Conservation (phyloP, 2,113 vertebrate species). For the Alligator mississippiensis region DNA sequence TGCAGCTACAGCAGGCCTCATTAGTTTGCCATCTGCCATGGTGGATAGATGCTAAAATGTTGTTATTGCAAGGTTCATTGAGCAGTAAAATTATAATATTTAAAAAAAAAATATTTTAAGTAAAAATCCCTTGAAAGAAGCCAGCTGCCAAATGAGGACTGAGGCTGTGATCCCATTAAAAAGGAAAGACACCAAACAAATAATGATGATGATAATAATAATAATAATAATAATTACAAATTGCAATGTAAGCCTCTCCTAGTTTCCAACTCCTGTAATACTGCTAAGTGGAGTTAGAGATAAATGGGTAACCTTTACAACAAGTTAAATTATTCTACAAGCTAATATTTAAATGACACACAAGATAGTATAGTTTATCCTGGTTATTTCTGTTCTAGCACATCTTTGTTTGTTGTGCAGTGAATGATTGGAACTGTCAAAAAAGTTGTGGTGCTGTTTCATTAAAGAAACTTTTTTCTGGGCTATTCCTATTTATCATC, state of each 20-base stretch:
- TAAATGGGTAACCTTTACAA: constrained; percentile 48
- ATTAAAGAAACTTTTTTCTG: constrained; percentile 44
- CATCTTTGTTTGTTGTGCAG: constrained; percentile 25
- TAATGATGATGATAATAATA: background rate
- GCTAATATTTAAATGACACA: constrained; percentile 47
- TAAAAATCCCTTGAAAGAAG: constrained; percentile 68
- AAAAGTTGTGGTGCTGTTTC: constrained; percentile 22
- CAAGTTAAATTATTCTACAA: constrained; percentile 19
- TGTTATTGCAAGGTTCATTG: constrained; percentile 86
- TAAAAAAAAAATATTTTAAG: constrained; percentile 71
- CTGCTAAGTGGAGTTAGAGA: background rate
- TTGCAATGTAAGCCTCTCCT: background rate
- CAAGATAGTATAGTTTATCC: constrained; percentile 34
- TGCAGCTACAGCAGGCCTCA: constrained; percentile 82
- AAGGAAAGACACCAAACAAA: constrained; percentile 36
- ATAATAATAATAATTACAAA: background rate
- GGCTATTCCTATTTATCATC: constrained; percentile 32
- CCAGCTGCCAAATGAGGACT: constrained; percentile 63
- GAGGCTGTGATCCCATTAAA: constrained; percentile 42
- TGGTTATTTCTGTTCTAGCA: constrained; percentile 42
- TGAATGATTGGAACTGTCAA: constrained; percentile 51
- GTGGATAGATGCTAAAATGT: constrained; percentile 85
- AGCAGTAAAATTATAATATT: constrained; percentile 85
- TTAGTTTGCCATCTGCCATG: constrained; percentile 89
- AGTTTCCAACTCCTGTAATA: background rate